A percentile compares a stretch with the other conserved stretches of the same genome.
phyloP scores from a whole-genome alignment of 2,113 vertebrate species.

The Pseudopipra pipra region DNA sequence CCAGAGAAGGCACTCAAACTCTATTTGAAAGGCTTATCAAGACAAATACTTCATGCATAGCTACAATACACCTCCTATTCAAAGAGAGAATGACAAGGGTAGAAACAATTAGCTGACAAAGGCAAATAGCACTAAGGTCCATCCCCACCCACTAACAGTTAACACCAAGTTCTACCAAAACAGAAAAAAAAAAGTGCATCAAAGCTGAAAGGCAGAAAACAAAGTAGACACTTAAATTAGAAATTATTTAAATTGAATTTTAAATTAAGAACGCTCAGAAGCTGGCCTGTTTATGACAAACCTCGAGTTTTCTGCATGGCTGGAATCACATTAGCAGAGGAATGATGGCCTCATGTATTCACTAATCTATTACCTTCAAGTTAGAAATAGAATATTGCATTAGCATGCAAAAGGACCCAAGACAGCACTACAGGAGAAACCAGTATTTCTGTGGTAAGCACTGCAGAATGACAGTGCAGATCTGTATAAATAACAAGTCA shows the following conservation, averaged over 20 bases:
- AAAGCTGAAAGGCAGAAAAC: conserved; percentile 61
- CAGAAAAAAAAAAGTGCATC: background rate
- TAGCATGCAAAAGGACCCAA: conserved; percentile 59
- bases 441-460: background rate
- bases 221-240: conserved; percentile 42
- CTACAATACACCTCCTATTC: conserved; percentile 63
- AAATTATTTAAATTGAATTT: conserved; percentile 70
- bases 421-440: background rate
- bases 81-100: conserved; percentile 49
- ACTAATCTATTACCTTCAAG: conserved; percentile 57
- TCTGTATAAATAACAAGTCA: conserved; percentile 12
- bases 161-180: background rate
- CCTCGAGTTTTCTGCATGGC: conserved; percentile 21
- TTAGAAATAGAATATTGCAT: conserved; percentile 63
- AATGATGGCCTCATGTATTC: conserved; percentile 7
- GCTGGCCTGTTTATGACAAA: conserved; percentile 52
- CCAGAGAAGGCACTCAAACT: conserved; percentile 1
- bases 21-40: conserved; percentile 39
- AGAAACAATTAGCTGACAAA: conserved; percentile 55
- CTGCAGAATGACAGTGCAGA: background rate
- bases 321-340: conserved; percentile 53
- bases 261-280: conserved; percentile 55
- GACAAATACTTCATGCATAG: conserved; percentile 55
- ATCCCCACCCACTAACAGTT: background rate
- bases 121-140: background rate